Conservation (phyloP, 2,888 invertebrate genomes). For the Cremastinae sp. region DNA sequence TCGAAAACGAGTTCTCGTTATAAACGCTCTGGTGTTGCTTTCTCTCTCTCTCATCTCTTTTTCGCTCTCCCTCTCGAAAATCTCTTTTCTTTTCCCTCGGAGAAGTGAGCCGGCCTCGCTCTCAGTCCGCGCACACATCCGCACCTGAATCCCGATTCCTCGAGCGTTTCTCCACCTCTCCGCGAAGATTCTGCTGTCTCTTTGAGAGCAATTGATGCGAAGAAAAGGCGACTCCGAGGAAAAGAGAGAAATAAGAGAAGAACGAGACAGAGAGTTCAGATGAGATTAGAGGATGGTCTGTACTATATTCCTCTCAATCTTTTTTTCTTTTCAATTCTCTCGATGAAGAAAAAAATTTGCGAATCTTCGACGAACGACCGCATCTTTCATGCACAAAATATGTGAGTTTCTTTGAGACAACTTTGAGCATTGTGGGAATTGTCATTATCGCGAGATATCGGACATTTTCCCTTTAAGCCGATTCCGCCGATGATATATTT, state of each 20-base stretch:
- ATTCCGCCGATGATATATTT: no score
- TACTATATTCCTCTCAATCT: no score
- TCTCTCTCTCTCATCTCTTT: constrained; percentile 19
- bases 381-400: no score
- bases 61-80: constrained; percentile 2
- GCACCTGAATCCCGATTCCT: constrained; percentile 37
- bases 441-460: no score
- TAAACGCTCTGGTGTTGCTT: constrained; percentile 48
- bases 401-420: no score
- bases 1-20: constrained; percentile 56
- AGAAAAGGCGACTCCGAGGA: constrained; percentile 46
- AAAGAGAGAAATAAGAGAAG: constrained; percentile 5
- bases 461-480: no score
- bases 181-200: constrained; percentile 28
- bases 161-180: constrained; percentile 45
- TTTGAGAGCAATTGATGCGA: constrained; percentile 58
- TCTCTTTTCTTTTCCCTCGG: neutral
- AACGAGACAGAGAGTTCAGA: constrained; percentile 25
- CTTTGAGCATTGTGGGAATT: no score
- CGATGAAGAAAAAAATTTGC: no score
- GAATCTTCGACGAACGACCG: no score
- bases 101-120: constrained; percentile 31
- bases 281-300: neutral
- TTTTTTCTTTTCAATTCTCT: neutral
- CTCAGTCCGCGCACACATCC: constrained; percentile 23